Evolutionary conservation across 2,113 vertebrate species (phyloP).

Genomic region (Mus pahari): DNA sequence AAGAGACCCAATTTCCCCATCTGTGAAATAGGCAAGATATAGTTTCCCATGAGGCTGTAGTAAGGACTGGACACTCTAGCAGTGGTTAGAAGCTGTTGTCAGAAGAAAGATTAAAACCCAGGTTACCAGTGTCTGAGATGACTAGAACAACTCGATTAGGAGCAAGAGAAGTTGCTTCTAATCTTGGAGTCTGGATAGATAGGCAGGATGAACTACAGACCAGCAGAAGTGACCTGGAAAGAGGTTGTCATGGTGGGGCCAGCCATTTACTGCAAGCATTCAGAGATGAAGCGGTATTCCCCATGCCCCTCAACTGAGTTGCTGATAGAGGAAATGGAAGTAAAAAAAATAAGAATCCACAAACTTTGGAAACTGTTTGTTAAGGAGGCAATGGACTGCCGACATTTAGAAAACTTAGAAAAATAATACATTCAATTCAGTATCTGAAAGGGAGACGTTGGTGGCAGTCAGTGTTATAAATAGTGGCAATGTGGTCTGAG

Average conservation of each 20-base stretch:
- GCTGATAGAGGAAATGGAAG: not conserved
- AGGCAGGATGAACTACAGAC: too few relatives aligned
- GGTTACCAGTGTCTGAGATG: not conserved
- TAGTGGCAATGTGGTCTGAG: not conserved
- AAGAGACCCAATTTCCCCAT: not conserved
- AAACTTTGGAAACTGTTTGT: not conserved
- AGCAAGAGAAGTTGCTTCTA: not conserved
- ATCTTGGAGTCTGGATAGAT: not conserved
- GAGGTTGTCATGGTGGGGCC: too few relatives aligned
- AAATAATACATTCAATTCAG: not conserved
- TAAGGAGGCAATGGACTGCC: not conserved
- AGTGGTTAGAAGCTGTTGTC: not conserved
- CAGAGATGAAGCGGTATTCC: not conserved
- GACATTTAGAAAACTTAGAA: not conserved
- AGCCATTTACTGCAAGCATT: not conserved
- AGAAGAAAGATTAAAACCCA: not conserved
- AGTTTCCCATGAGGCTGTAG: not conserved
- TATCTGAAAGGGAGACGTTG: not conserved
- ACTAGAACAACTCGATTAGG: not conserved
- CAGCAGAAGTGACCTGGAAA: not conserved
- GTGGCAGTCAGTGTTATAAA: not conserved
- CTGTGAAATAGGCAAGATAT: not conserved
- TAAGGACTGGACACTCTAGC: not conserved
- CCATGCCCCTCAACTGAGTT: not conserved
- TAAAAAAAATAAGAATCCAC: not conserved